Evolutionary conservation across 2,888 invertebrate species (phyloP).

Genomic region (Pristionchus japonicus): DNA sequence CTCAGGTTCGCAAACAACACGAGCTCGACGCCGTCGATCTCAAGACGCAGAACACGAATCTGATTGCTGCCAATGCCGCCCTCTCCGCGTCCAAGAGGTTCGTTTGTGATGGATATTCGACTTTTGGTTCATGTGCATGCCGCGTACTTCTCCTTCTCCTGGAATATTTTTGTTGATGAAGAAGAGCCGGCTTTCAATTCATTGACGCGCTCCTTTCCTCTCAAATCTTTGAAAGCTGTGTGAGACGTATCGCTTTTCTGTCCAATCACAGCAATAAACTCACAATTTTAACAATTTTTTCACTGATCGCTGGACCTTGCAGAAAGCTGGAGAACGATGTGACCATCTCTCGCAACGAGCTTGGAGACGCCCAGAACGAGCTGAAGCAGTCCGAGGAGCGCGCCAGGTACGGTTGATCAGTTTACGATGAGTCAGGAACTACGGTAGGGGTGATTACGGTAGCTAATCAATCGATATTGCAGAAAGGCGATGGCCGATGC

Average conservation of each 20-base stretch:
- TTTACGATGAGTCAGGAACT: background rate
- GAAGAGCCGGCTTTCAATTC: too few species aligned
- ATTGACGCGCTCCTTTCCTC: background rate
- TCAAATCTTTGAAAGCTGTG: background rate
- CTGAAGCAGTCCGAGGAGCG: conserved; percentile 99
- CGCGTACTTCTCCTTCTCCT: too few species aligned
- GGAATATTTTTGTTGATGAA: too few species aligned
- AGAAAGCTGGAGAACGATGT: conserved; percentile 73
- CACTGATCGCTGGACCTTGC: too few species aligned
- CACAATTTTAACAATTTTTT: too few species aligned
- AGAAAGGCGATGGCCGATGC: conserved; percentile 94
- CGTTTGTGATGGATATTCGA: background rate
- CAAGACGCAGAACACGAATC: conserved; percentile 90
- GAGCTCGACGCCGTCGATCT: conserved; percentile 77
- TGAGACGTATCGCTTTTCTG: background rate
- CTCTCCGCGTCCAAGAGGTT: conserved; percentile 89
- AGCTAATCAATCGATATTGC: background rate
- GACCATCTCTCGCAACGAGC: conserved; percentile 83
- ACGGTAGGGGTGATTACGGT: too few species aligned
- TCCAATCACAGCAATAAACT: too few species aligned
- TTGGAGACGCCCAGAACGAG: conserved; percentile 97
- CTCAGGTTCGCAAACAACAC: conserved; percentile 80
- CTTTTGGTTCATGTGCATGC: too few species aligned
- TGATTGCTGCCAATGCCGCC: conserved; percentile 92
- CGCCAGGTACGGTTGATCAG: conserved; percentile 88